Percentiles rank a stretch among this genome's conserved stretches.
Evolutionary conservation across 2,888 invertebrate species (phyloP).

Genomic region (Drosophila antonietae): DNA sequence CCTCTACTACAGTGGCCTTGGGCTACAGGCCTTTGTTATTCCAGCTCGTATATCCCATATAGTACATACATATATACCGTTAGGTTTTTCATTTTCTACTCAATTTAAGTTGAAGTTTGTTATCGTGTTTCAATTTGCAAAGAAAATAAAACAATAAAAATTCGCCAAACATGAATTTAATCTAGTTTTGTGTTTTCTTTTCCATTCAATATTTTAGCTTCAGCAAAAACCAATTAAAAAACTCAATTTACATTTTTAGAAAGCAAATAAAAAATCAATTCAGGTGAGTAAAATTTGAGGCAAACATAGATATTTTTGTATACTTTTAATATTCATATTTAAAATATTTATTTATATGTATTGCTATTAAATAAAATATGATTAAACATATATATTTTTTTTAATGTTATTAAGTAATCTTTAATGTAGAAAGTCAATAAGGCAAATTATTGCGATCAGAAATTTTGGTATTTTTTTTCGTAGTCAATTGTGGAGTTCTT

Average conservation of each 20-base stretch:
- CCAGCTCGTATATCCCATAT: conserved; percentile 5
- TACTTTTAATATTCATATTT: too few species aligned
- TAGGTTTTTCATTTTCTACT: conserved; percentile 4
- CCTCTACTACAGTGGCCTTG: conserved; percentile 17
- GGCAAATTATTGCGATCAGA: neutral
- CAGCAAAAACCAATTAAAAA: conserved; percentile 19
- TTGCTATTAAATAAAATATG: neutral
- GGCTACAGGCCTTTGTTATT: conserved; percentile 33
- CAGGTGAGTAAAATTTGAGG: conserved; percentile 21
- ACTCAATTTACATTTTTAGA: conserved; percentile 21
- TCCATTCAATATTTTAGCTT: conserved; percentile 20
- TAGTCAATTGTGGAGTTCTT: too few species aligned
- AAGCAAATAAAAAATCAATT: neutral
- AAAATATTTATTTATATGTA: neutral
- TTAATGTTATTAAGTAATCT: too few species aligned
- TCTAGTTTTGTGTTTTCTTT: conserved; percentile 28
- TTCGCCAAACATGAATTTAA: conserved; percentile 16
- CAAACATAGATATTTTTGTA: too few species aligned
- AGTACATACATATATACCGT: neutral
- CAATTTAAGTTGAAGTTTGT: conserved; percentile 10
- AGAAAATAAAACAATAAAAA: neutral
- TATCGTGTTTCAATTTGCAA: conserved; percentile 13
- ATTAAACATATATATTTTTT: too few species aligned
- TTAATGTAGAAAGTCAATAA: too few species aligned
- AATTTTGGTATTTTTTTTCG: neutral